Conservation (phyloP, 2,113 vertebrate genomes). For the Xiphias gladius region DNA sequence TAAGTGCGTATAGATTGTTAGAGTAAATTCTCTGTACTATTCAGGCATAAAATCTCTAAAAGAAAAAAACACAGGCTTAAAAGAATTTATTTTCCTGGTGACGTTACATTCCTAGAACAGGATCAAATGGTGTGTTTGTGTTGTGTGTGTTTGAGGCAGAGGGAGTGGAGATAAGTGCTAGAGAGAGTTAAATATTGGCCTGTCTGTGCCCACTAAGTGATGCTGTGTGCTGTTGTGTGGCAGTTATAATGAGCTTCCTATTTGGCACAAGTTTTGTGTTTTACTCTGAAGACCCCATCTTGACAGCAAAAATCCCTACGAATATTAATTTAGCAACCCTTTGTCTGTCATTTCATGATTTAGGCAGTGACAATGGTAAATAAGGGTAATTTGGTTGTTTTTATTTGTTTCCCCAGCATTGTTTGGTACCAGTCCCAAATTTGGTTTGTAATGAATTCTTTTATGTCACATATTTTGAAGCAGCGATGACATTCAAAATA, state of each 20-base stretch:
- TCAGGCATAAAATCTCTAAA: too few species aligned
- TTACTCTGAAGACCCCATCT: slow-evolving; percentile 3
- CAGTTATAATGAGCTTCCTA: slow-evolving; percentile 16
- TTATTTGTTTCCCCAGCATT: slow-evolving; percentile 28
- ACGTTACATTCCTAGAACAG: neutral
- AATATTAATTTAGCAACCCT: neutral
- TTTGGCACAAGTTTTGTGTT: slow-evolving; percentile 2
- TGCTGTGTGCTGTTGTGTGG: neutral
- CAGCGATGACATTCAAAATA: slow-evolving; percentile 29
- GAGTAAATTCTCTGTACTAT: neutral
- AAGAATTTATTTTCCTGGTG: neutral
- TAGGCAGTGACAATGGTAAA: neutral
- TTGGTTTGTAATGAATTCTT: slow-evolving; percentile 34
- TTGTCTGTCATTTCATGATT: slow-evolving; percentile 13
- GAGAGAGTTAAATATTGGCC: neutral
- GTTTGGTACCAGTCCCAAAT: slow-evolving; percentile 23
- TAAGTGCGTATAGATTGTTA: neutral
- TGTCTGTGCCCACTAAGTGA: slow-evolving; percentile 8
- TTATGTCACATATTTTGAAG: slow-evolving; percentile 21
- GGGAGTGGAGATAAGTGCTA: slow-evolving; percentile 1
- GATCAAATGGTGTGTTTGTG: neutral
- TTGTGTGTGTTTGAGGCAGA: neutral
- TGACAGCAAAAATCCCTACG: neutral
- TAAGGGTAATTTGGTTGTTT: slow-evolving; percentile 33
- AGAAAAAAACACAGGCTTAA: too few species aligned